Evolutionary conservation across 2,888 invertebrate genomes (phyloP).

Genomic region (Drosophila algonquin): DNA sequence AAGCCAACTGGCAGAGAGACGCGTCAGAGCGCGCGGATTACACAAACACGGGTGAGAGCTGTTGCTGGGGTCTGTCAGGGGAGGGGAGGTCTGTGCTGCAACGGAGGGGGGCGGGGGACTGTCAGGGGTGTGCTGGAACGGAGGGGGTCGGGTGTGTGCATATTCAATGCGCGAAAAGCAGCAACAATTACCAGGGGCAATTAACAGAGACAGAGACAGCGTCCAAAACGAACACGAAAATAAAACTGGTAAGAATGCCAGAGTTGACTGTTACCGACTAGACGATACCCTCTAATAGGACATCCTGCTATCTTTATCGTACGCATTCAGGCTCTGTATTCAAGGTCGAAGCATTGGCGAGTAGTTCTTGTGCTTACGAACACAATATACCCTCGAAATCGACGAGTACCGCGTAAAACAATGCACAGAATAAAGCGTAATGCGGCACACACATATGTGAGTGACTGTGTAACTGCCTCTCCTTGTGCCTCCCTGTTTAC

Average conservation of each 20-base stretch:
- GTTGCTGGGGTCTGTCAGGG: conserved; percentile 10
- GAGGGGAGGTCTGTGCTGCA: background rate
- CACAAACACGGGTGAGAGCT: conserved; percentile 53
- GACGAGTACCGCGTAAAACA: background rate
- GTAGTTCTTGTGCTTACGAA: too few species aligned
- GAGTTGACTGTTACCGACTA: background rate
- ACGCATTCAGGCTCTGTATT: background rate
- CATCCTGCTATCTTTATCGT: background rate
- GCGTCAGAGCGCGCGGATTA: conserved; percentile 61
- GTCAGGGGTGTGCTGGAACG: background rate
- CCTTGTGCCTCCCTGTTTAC: conserved; percentile 20
- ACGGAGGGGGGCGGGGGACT: too few species aligned
- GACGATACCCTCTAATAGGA: background rate
- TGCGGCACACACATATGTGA: conserved; percentile 31
- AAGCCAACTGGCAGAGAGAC: conserved; percentile 41
- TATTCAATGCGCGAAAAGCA: conserved; percentile 52
- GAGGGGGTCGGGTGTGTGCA: conserved; percentile 17
- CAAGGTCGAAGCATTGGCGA: background rate
- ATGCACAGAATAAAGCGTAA: conserved; percentile 19
- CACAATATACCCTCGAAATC: background rate
- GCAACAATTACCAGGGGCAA: conserved; percentile 70
- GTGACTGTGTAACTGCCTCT: conserved; percentile 17
- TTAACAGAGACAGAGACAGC: conserved; percentile 54
- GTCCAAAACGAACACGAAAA: conserved; percentile 19
- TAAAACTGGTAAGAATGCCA: background rate